phyloP scores from a whole-genome alignment of 2,888 invertebrate genomes.

The Punctoribates punctum region DNA sequence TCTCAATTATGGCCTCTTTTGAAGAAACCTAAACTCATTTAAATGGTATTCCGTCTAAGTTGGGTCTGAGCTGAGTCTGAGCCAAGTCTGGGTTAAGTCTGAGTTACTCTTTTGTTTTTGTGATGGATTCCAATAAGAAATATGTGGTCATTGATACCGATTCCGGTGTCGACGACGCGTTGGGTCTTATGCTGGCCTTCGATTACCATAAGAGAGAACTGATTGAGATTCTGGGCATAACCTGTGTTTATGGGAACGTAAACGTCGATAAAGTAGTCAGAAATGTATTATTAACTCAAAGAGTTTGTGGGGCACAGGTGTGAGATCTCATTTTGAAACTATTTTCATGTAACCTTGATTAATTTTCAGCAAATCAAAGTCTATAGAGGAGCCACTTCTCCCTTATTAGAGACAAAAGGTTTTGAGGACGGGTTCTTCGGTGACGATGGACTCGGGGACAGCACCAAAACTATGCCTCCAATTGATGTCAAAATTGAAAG shows the following conservation, averaged over 20 bases:
- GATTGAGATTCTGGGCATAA: slow-evolving; percentile 64
- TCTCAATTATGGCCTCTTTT: too few relatives aligned
- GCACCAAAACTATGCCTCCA: slow-evolving; percentile 45
- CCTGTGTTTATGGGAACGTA: slow-evolving; percentile 72
- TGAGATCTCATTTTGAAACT: too few relatives aligned
- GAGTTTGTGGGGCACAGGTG: slow-evolving; percentile 39
- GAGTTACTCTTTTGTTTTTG: too few relatives aligned
- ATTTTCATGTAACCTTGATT: not conserved
- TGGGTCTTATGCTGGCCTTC: slow-evolving; percentile 53
- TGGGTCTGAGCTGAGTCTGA: too few relatives aligned
- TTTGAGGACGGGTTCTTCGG: slow-evolving; percentile 48
- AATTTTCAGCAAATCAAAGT: not conserved
- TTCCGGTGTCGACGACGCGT: slow-evolving; percentile 54
- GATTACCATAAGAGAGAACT: slow-evolving; percentile 40
- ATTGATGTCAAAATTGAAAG: slow-evolving; percentile 46
- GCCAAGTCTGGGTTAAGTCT: too few relatives aligned
- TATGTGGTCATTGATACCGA: slow-evolving; percentile 53
- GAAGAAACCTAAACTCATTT: too few relatives aligned
- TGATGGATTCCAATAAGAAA: not conserved
- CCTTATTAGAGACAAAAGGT: slow-evolving; percentile 51
- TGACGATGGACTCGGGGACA: slow-evolving; percentile 48
- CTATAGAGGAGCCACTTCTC: slow-evolving; percentile 20
- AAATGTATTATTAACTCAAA: slow-evolving; percentile 61
- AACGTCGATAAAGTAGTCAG: slow-evolving; percentile 63
- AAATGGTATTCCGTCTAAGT: too few relatives aligned